Evolutionary conservation across 1,140 invertebrate genomes (phyloP).

Genomic region (Brachionus rubens): DNA sequence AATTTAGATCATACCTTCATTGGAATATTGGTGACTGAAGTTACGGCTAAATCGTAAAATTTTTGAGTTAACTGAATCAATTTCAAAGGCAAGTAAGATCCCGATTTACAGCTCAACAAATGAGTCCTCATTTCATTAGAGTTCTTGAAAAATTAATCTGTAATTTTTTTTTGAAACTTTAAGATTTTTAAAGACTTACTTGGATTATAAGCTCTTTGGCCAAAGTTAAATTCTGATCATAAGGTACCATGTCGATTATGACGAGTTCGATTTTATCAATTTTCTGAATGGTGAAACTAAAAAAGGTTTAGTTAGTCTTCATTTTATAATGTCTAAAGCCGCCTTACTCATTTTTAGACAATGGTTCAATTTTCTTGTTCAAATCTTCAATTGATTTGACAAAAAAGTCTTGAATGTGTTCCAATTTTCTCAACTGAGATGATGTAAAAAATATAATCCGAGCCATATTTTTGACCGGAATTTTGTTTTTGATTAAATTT

Average conservation of each 20-base stretch:
- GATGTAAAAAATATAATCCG: constrained; percentile 34
- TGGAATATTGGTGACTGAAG: constrained; percentile 93
- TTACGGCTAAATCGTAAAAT: constrained; percentile 87
- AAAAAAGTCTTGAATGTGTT: constrained; percentile 41
- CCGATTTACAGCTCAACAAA: constrained; percentile 70
- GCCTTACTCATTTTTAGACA: constrained; percentile 4
- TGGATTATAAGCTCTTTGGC: constrained; percentile 62
- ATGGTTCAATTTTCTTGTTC: constrained; percentile 17
- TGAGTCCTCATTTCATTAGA: constrained; percentile 68
- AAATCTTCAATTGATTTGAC: constrained; percentile 13
- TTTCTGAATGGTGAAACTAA: background rate
- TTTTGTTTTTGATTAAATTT: constrained; percentile 4
- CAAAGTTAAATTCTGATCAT: constrained; percentile 71
- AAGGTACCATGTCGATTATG: constrained; percentile 79
- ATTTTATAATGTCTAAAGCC: no score
- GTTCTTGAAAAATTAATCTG: constrained; percentile 60
- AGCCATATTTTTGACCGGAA: constrained; percentile 16
- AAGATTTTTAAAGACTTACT: constrained; percentile 48
- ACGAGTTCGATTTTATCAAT: constrained; percentile 83
- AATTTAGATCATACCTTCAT: constrained; percentile 72
- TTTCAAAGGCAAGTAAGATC: constrained; percentile 61
- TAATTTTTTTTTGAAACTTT: background rate
- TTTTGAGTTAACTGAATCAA: constrained; percentile 60
- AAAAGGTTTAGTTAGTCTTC: background rate
- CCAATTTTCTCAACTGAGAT: constrained; percentile 3